These are phyloP conservation scores for Scaptomyza graminum DNA, from an alignment of 1,140 invertebrate species.

Conservation along the genomic window DNA sequence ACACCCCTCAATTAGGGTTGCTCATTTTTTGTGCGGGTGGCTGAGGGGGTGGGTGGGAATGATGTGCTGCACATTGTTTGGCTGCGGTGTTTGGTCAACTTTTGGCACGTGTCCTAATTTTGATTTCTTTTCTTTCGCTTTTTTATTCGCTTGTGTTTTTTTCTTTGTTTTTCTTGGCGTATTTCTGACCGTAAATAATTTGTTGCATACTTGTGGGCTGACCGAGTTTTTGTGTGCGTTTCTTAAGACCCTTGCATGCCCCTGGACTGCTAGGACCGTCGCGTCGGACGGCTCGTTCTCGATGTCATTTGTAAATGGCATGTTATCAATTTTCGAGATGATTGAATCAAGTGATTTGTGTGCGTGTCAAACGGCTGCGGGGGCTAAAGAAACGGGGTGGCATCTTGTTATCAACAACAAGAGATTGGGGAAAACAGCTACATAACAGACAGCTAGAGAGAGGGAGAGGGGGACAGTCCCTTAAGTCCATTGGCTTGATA, in stretches of 20 bases:
- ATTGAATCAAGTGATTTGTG: slow-evolving; percentile 83
- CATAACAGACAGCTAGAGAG: not conserved
- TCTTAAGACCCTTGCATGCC: slow-evolving; percentile 32
- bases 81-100: slow-evolving; percentile 64
- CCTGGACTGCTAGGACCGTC: too few species aligned
- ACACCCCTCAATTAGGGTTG: slow-evolving; percentile 28
- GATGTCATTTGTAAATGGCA: slow-evolving; percentile 83
- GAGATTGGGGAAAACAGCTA: too few species aligned
- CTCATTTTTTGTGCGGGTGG: not conserved
- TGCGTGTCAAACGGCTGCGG: slow-evolving; percentile 63
- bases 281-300: slow-evolving; percentile 3
- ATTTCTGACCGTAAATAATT: slow-evolving; percentile 70
- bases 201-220: slow-evolving; percentile 67
- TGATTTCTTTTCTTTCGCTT: slow-evolving; percentile 50
- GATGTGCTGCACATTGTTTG: slow-evolving; percentile 46
- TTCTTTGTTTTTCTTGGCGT: slow-evolving; percentile 27
- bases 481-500: not conserved
- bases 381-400: not conserved
- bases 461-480: not conserved
- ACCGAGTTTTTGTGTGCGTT: slow-evolving; percentile 53
- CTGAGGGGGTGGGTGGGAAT: too few species aligned
- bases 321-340: slow-evolving; percentile 84
- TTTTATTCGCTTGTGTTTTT: slow-evolving; percentile 21
- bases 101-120: slow-evolving; percentile 81
- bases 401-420: slow-evolving; percentile 3